Base-by-base conservation (phyloP, 2,888 invertebrate species). In the Eucera pruinosa region DNA sequence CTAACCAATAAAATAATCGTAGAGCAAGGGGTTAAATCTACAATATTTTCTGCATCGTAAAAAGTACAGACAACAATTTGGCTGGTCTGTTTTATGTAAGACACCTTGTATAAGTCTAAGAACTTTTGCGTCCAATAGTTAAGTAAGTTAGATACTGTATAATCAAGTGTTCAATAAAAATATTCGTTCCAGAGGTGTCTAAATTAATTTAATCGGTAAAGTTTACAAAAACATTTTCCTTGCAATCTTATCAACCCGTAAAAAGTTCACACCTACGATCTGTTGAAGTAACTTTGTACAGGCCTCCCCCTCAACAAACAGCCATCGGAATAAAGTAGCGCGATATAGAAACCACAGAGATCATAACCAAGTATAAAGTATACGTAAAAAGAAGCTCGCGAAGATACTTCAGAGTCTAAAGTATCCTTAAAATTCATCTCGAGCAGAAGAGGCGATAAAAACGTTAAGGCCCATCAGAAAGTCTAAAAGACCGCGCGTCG, bases 401-500 rank as follows among this genome's bases (percentile, higher is more conserved):
- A 9, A 55, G 36, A 3, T 36, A 20, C 54, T 54, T 54, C 27
- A 20, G 15, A 36, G 20, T 36, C 15, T 36, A 9, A 15, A 52
- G 54, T 13, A 2, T 27, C 20, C 6, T 39, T 25, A 45, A 27
- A 52, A 64, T 52, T 52, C 52, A 61, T 61, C 23, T 33, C 25
- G 13, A 36, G 33, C 23, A 11, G n/a, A 3, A 61, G 15, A 33
- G 15, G 20, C 39, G 64, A 52, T 41, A 64, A 64, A 50, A 52
- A 20, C 15, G 52, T 52, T 41, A 20, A 27, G 15, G 0, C 20
- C 4, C 36, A 0, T 48, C 48, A 4, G 6, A 13, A 25, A 0
- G 58, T 43, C 4, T 55, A 0, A 2, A 15, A 23, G 33, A 25
- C 11, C 3, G 7, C 27, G 30, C 52, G 47, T 2, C 15, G 6